phyloP scores from a whole-genome alignment of 2,113 vertebrate species.

The Rhabdomys dilectus region DNA sequence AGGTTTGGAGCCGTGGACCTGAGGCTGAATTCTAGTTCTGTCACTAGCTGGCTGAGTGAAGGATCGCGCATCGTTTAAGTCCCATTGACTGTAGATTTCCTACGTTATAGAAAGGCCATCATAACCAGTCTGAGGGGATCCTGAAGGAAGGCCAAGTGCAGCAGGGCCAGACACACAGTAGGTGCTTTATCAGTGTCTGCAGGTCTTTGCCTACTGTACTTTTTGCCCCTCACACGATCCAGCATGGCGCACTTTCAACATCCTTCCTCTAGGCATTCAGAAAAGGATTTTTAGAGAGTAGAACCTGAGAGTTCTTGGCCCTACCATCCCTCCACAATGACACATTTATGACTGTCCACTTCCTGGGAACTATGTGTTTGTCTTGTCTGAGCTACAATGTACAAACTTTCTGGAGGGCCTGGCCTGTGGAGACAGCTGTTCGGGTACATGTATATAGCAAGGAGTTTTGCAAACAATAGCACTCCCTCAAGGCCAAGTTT shows the following conservation, averaged over 20 bases:
- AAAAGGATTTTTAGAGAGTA: not conserved
- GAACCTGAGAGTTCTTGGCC: accelerated
- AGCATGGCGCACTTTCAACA: accelerated
- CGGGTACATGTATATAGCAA: not conserved
- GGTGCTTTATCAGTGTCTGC: not conserved
- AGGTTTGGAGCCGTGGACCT: no score
- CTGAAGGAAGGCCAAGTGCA: accelerated
- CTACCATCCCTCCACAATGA: accelerated
- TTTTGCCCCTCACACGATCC: not conserved
- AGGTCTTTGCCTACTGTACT: not conserved
- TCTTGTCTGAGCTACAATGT: not conserved
- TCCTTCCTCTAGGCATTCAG: not conserved
- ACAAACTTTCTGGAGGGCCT: not conserved
- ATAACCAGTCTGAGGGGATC: accelerated
- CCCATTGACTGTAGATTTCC: accelerated
- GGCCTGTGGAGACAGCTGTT: constrained; percentile 54
- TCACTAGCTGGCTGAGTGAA: not conserved
- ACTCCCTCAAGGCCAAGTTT: not conserved
- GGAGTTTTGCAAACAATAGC: not conserved
- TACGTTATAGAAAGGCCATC: accelerated
- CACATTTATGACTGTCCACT: not conserved
- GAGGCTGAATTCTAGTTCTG: not conserved
- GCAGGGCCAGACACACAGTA: no score
- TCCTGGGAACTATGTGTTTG: not conserved
- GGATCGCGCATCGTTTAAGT: accelerated